Percentiles rank a stretch among this genome's conserved stretches.
Conservation (phyloP, 23 tunicate species). For the Phallusia fumigata region DNA sequence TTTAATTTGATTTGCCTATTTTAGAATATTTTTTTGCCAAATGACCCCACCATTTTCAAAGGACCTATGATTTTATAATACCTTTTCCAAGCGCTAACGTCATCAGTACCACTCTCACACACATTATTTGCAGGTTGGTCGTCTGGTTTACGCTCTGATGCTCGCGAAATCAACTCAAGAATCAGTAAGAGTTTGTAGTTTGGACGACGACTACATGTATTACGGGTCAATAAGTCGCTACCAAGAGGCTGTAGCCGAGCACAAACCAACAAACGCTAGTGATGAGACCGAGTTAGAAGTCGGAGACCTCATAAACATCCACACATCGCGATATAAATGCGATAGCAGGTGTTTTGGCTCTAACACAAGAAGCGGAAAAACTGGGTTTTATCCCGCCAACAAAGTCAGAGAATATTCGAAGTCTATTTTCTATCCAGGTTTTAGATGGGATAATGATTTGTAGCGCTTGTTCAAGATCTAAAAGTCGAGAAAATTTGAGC, state of each 20-base stretch:
- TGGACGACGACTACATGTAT: neutral
- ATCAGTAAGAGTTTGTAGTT: neutral
- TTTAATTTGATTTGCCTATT: too few relatives aligned
- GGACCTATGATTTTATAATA: too few relatives aligned
- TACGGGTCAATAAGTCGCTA: neutral
- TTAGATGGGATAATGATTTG: neutral
- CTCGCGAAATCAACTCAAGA: neutral
- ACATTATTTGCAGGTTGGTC: too few relatives aligned
- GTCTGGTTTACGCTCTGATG: neutral
- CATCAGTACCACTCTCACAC: too few relatives aligned
- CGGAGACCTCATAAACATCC: neutral
- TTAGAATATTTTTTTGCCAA: too few relatives aligned
- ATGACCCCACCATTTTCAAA: too few relatives aligned
- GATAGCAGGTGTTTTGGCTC: neutral
- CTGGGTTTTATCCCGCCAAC: neutral
- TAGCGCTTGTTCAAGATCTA: too few relatives aligned
- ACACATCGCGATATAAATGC: neutral
- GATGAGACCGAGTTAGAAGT: neutral
- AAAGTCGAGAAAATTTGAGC: too few relatives aligned
- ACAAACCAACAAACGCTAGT: neutral
- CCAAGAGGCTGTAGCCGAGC: neutral
- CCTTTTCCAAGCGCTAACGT: too few relatives aligned
- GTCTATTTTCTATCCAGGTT: neutral
- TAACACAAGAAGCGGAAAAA: neutral
- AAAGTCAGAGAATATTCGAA: neutral